These are phyloP conservation scores for Seira sanloemensis DNA, from an alignment of 2,888 invertebrate species.

Conservation along the genomic window DNA sequence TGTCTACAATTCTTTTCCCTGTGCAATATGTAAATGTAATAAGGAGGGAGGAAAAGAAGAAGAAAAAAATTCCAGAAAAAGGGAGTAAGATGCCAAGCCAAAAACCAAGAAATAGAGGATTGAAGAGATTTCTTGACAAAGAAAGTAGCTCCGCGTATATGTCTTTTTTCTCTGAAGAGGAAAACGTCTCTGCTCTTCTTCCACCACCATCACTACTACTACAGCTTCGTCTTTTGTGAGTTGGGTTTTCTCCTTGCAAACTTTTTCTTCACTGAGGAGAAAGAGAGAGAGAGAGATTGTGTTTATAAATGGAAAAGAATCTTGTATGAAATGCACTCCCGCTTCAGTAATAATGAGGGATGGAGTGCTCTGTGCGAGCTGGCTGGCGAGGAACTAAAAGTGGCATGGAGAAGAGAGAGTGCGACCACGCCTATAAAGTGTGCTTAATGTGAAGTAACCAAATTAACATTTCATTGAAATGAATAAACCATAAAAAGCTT, in stretches of 20 bases:
- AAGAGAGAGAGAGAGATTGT: background rate
- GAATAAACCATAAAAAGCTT: conserved; percentile 61
- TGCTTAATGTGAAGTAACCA: conserved; percentile 61
- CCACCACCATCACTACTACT: background rate
- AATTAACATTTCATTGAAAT: conserved; percentile 65
- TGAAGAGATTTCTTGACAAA: conserved; percentile 51
- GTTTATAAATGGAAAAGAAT: no score
- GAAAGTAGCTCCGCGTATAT: conserved; percentile 15
- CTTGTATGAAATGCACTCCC: background rate
- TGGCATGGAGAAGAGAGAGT: conserved; percentile 45
- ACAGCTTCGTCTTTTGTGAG: no score
- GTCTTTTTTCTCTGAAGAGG: background rate
- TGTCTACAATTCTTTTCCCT: conserved; percentile 9
- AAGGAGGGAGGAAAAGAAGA: conserved; percentile 23
- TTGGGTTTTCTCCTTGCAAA: background rate
- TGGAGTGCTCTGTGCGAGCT: no score
- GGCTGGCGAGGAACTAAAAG: conserved; percentile 17
- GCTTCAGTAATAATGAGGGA: no score
- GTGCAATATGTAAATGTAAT: conserved; percentile 20
- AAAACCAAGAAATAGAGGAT: conserved; percentile 52
- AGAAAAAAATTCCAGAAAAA: no score
- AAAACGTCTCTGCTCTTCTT: background rate
- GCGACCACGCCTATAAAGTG: conserved; percentile 60
- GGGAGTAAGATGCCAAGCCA: conserved; percentile 52
- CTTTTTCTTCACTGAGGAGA: background rate